A percentile compares a stretch with the other conserved stretches of the same genome.
Conservation (phyloP, 2,888 invertebrate genomes). For the Coleophora deauratella region DNA sequence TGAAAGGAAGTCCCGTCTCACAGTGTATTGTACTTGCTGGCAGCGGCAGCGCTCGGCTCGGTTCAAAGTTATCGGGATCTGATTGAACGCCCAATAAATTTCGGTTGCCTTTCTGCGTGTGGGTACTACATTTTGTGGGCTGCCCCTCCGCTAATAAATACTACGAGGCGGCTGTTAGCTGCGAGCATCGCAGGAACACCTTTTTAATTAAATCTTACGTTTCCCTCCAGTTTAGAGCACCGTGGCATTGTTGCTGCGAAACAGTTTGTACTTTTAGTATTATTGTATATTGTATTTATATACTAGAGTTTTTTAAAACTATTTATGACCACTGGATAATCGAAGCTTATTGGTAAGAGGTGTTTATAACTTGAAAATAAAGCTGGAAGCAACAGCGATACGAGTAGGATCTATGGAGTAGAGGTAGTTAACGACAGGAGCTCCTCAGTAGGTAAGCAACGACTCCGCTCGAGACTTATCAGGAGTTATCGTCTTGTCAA, state of each 20-base stretch:
- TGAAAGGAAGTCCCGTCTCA: too few relatives aligned
- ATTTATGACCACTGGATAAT: too few relatives aligned
- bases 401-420: background rate
- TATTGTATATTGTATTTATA: too few relatives aligned
- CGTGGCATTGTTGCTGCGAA: too few relatives aligned
- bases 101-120: constrained; percentile 40
- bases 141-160: background rate
- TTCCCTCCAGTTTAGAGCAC: constrained; percentile 1
- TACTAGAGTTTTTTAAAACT: too few relatives aligned
- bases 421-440: background rate
- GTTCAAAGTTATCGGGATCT: constrained; percentile 37
- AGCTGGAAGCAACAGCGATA: background rate
- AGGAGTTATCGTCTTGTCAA: constrained; percentile 1
- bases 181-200: constrained; percentile 4
- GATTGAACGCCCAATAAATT: constrained; percentile 53
- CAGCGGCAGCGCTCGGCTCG: constrained; percentile 21
- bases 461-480: background rate
- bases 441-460: too few relatives aligned
- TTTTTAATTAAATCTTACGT: constrained; percentile 8
- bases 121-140: constrained; percentile 17
- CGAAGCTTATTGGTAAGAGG: too few relatives aligned
- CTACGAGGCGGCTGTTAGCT: too few relatives aligned
- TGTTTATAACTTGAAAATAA: constrained; percentile 1
- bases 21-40: background rate
- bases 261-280: too few relatives aligned